Evolutionary conservation across 2,888 invertebrate species (phyloP).

Genomic region (Parthenolecanium corni): DNA sequence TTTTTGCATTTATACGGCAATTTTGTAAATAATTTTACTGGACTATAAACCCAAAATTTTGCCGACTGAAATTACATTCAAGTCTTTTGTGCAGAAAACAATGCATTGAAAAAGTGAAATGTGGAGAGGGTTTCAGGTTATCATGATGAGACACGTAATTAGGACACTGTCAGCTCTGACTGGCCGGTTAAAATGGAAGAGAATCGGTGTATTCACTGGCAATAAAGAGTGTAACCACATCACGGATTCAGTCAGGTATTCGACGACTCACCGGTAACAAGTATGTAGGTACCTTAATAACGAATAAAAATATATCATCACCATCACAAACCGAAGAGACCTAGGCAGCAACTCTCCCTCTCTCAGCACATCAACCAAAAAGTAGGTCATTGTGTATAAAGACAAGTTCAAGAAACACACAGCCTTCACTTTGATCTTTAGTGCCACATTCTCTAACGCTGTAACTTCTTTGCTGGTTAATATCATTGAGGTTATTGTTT

Average conservation of each 20-base stretch:
- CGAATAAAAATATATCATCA: background rate
- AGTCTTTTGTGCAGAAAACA: too few relatives aligned
- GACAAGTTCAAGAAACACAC: slow-evolving; percentile 21
- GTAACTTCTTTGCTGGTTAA: too few relatives aligned
- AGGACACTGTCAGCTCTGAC: slow-evolving; percentile 1
- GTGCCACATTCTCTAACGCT: background rate
- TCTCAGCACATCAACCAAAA: background rate
- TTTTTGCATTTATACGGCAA: too few relatives aligned
- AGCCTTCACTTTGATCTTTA: slow-evolving; percentile 15
- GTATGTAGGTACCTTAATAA: slow-evolving; percentile 10
- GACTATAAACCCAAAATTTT: too few relatives aligned
- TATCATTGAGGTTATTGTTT: too few relatives aligned
- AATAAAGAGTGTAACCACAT: background rate
- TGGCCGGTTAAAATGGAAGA: slow-evolving; percentile 10
- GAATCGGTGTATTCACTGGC: slow-evolving; percentile 3
- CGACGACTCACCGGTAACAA: slow-evolving; percentile 11
- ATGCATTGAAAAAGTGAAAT: too few relatives aligned
- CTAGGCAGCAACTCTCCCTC: background rate
- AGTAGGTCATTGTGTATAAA: slow-evolving; percentile 1
- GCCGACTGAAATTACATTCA: too few relatives aligned
- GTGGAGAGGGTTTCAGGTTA: too few relatives aligned
- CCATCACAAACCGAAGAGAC: background rate
- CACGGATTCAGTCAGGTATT: slow-evolving; percentile 14
- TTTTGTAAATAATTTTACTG: too few relatives aligned
- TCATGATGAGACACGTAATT: slow-evolving; percentile 4